Conservation (phyloP, 2,888 invertebrate genomes). For the Chaetogeoica ovagalla region DNA sequence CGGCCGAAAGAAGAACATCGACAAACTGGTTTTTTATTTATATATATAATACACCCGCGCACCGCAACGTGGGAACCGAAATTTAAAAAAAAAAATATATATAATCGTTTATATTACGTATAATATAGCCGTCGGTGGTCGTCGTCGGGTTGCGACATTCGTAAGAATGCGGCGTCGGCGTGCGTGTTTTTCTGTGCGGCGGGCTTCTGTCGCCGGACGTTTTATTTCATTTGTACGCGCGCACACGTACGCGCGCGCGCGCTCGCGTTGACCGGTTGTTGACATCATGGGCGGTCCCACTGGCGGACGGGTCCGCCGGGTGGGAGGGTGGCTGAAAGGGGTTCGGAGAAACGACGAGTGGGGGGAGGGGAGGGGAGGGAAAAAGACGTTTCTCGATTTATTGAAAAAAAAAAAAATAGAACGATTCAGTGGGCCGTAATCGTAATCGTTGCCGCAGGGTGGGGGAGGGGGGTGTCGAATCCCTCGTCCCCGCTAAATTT, state of each 20-base stretch:
- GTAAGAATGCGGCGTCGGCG: conserved; percentile 48
- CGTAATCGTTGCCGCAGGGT: too few species aligned
- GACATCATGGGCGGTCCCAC: conserved; percentile 41
- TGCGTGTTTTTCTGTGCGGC: conserved; percentile 20
- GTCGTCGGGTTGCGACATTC: conserved; percentile 45
- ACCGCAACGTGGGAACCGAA: conserved; percentile 53
- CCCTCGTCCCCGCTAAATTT: too few species aligned
- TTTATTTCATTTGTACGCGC: too few species aligned
- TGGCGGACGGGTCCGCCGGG: not conserved
- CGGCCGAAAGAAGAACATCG: conserved; percentile 30
- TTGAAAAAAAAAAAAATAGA: too few species aligned
- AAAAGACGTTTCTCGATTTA: too few species aligned
- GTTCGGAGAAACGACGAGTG: too few species aligned
- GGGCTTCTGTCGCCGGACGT: conserved; percentile 46
- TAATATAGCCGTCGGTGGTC: conserved; percentile 41
- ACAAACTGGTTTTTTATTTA: conserved; percentile 49
- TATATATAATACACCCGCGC: conserved; percentile 41
- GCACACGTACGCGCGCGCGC: too few species aligned
- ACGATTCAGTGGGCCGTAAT: too few species aligned
- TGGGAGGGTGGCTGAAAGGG: too few species aligned
- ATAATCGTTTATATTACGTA: too few species aligned
- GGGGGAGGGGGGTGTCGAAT: too few species aligned
- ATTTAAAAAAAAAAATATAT: conserved; percentile 20
- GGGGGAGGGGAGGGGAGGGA: too few species aligned
- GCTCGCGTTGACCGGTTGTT: conserved; percentile 48